phyloP scores from a whole-genome alignment of 2,113 vertebrate species.

The Zosterops lateralis region DNA sequence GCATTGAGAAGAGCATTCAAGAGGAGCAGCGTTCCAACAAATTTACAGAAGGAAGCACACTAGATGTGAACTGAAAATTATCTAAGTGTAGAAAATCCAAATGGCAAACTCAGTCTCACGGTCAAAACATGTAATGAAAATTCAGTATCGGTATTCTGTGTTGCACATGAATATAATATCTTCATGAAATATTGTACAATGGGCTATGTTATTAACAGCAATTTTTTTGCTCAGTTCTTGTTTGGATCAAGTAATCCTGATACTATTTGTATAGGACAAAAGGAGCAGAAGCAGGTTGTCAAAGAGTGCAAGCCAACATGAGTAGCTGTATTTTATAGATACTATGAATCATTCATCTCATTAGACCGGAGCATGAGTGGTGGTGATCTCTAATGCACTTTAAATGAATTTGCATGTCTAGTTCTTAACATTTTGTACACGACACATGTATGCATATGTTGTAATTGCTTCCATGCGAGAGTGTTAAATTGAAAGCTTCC shows the following conservation, averaged over 20 bases:
- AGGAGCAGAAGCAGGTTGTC: not conserved
- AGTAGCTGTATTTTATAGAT: constrained; percentile 18
- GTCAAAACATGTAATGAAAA: not conserved
- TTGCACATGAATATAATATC: not conserved
- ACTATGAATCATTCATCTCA: constrained; percentile 63
- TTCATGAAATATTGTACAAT: not conserved
- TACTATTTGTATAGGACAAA: not conserved
- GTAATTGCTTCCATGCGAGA: not conserved
- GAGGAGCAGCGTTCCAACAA: not conserved
- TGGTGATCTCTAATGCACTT: constrained; percentile 45
- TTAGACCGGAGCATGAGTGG: constrained; percentile 1
- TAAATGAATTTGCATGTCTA: constrained; percentile 60
- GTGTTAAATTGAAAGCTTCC: not conserved
- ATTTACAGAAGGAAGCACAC: not conserved
- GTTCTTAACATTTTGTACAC: not conserved
- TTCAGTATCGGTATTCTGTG: not conserved
- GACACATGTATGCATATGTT: not conserved
- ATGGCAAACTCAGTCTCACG: not conserved
- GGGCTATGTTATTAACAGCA: not conserved
- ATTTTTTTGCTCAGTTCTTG: not conserved
- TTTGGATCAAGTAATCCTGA: not conserved
- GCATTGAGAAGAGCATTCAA: not conserved
- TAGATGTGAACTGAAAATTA: not conserved
- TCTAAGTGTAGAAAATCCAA: not conserved
- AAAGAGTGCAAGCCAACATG: not conserved